These are phyloP conservation scores for Premnoplex brunnescens DNA, from an alignment of 2,797 vertebrate species.

Conservation along the genomic window DNA sequence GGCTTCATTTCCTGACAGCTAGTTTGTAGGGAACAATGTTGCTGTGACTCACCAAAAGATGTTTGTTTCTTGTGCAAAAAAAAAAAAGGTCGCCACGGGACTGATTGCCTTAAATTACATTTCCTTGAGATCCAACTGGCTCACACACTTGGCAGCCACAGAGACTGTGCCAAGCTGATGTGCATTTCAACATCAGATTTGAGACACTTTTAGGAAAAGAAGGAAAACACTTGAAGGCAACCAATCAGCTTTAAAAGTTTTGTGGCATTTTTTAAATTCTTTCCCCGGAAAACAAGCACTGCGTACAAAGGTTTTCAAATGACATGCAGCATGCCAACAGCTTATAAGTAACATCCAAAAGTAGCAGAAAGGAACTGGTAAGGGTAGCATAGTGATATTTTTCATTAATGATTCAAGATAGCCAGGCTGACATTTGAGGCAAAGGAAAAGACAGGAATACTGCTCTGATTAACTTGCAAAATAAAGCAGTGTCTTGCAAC, in stretches of 20 bases:
- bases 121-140: constrained; percentile 23
- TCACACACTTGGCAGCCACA: neutral
- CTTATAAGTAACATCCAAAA: neutral
- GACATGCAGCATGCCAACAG: neutral
- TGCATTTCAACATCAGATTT: neutral
- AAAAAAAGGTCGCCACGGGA: neutral
- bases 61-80: constrained; percentile 4
- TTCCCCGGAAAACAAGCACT: neutral
- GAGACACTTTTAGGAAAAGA: neutral
- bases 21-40: neutral
- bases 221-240: neutral
- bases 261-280: constrained; percentile 6
- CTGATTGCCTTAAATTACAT: neutral
- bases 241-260: neutral
- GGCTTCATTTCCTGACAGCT: constrained; percentile 4
- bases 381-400: neutral
- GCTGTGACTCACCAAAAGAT: constrained; percentile 39
- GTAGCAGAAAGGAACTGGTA: neutral
- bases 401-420: neutral
- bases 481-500: neutral
- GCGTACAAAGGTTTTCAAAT: neutral
- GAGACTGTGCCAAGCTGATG: neutral
- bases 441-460: neutral
- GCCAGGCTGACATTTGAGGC: neutral
- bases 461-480: neutral